A percentile compares a stretch with the other conserved stretches of the same genome.
phyloP scores from a whole-genome alignment of 2,888 invertebrate genomes.

The Troides helena region DNA sequence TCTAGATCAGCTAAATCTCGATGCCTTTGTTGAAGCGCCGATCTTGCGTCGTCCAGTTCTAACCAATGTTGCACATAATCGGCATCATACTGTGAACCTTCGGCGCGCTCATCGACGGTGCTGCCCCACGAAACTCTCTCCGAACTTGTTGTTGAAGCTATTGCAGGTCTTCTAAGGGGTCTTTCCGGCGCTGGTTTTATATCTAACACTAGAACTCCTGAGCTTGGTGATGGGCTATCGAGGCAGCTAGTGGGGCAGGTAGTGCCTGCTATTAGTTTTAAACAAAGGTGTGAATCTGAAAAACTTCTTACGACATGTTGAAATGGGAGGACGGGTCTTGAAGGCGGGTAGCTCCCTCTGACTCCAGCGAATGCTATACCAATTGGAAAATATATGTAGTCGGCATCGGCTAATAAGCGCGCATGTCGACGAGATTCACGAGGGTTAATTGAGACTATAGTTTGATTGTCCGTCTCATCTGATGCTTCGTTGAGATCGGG shows the following conservation, averaged over 20 bases:
- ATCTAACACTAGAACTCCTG: conserved; percentile 82
- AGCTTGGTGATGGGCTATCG: conserved; percentile 81
- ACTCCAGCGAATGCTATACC: conserved; percentile 82
- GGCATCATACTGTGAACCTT: conserved; percentile 83
- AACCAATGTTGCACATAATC: conserved; percentile 89
- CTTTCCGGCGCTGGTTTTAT: conserved; percentile 79
- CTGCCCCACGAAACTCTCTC: conserved; percentile 81
- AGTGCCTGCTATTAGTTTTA: conserved; percentile 83
- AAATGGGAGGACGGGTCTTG: conserved; percentile 84
- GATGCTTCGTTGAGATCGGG: conserved; percentile 88
- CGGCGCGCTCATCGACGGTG: conserved; percentile 78
- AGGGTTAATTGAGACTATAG: conserved; percentile 74
- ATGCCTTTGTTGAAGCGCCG: conserved; percentile 84
- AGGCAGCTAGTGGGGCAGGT: conserved; percentile 77
- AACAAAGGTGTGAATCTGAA: conserved; percentile 86
- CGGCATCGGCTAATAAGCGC: conserved; percentile 82
- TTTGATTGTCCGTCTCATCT: conserved; percentile 84
- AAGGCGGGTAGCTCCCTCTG: conserved; percentile 87
- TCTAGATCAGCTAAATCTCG: conserved; percentile 85
- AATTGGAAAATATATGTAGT: conserved; percentile 84
- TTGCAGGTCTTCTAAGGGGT: conserved; percentile 81
- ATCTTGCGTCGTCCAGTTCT: conserved; percentile 85
- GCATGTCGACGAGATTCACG: conserved; percentile 76
- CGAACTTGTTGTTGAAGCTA: conserved; percentile 72
- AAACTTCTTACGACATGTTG: conserved; percentile 87